Percentiles rank a stretch among this genome's conserved stretches.
These are phyloP conservation scores for Willowsia nigromaculata DNA, from an alignment of 2,888 invertebrate genomes.

Conservation along the genomic window DNA sequence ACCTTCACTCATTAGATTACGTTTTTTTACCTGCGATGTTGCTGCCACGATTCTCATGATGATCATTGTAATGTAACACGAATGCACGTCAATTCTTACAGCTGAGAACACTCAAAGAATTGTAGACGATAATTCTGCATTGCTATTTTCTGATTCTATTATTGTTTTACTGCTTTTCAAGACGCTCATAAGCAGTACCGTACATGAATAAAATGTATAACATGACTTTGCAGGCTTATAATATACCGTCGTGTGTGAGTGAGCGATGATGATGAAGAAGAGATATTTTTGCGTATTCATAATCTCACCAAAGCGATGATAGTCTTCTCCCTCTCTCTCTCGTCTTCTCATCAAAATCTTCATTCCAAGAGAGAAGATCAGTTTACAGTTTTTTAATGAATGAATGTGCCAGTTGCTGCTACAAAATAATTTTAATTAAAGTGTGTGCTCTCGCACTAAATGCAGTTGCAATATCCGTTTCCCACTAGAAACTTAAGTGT, in stretches of 20 bases:
- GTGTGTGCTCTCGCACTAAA: background rate
- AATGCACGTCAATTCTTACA: slow-evolving; percentile 58
- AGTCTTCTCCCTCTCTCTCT: slow-evolving; percentile 6
- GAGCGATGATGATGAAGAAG: slow-evolving; percentile 5
- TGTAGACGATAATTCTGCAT: slow-evolving; percentile 25
- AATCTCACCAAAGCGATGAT: slow-evolving; percentile 30
- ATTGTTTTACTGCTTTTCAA: slow-evolving; percentile 31
- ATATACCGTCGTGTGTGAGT: background rate
- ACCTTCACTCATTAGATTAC: slow-evolving; percentile 38
- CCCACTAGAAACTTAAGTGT: background rate
- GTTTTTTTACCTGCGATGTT: slow-evolving; percentile 34
- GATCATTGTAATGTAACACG: slow-evolving; percentile 56
- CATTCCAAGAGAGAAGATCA: slow-evolving; percentile 5
- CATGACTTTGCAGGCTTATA: background rate
- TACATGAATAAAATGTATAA: slow-evolving; percentile 5
- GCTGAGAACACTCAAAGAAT: slow-evolving; percentile 60
- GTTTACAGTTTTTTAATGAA: slow-evolving; percentile 31
- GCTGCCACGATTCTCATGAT: slow-evolving; percentile 42
- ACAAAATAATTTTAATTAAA: background rate
- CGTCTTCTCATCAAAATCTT: background rate
- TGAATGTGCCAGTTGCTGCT: slow-evolving; percentile 21
- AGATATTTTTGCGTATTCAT: slow-evolving; percentile 45
- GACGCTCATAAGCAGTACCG: background rate
- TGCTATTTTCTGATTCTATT: slow-evolving; percentile 16
- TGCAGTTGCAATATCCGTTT: slow-evolving; percentile 8